Evolutionary conservation across 2,113 vertebrate genomes (phyloP), one percentile per base, ranked within the genome.

Genomic region (Ploceus nigricollis): DNA sequence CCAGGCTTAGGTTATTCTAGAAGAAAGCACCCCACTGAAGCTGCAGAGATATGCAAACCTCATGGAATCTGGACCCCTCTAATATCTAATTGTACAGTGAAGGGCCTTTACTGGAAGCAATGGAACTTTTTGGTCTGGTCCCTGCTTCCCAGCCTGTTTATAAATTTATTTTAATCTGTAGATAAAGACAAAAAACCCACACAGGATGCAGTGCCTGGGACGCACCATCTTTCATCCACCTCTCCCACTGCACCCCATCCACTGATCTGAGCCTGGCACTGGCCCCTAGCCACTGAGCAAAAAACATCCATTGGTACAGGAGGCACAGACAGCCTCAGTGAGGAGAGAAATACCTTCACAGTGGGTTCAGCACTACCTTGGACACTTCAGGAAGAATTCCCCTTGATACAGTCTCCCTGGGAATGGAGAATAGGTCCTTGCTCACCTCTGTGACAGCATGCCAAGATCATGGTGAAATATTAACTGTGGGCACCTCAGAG

Each of bases 401-500:
- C 18, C n/a, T 33, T 18, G 1, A 15, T 45, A 27, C 25, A 42
- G 15, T 42, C 53, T 80, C 44, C 8, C 27, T 63, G 18, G 42
- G 7, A 65, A 37, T 2, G 10, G 13, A 31, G 20, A 70, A 10
- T 37, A 68, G 15, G 12, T 79, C 23, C 44, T 50, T 51, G 11
- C 39, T 69, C 18, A 33, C 42, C 15, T 73, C 22, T 48, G 15
- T 30, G 39, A 30, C 6, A 75, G 30, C 3, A 28, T 70, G 50
- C 50, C 0, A 1, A 66, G n/a, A 70, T 70, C 35, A 25, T 0
- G 1, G 30, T 1, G 2, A 58, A 65, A 40, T 44, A 42, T 66
- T 80, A 47, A 15, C 11, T 31, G 35, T 79, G 61, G 35, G 28
- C 30, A 35, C 23, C 11, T 35, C 1, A 0, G 14, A 53, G 13